phyloP scores from a whole-genome alignment of 2,797 vertebrate species.

The Trachops cirrhosus region DNA sequence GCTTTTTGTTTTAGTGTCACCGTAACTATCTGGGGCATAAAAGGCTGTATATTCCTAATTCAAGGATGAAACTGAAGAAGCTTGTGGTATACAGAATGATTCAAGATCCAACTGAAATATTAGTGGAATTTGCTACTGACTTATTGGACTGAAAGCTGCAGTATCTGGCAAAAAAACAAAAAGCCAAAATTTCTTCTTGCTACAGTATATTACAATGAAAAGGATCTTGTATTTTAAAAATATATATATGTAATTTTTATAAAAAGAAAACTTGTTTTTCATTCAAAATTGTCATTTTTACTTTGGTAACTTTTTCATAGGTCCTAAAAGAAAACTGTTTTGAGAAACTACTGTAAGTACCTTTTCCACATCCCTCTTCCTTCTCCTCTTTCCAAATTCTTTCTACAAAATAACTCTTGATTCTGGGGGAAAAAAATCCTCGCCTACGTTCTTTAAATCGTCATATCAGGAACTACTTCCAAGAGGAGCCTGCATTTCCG shows the following conservation, averaged over 20 bases:
- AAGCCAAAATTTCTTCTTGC: constrained; percentile 87
- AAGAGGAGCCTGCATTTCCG: constrained; percentile 81
- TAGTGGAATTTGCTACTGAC: constrained; percentile 89
- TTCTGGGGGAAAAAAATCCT: constrained; percentile 78
- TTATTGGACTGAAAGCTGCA: constrained; percentile 86
- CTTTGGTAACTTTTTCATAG: constrained; percentile 88
- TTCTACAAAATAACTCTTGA: constrained; percentile 83
- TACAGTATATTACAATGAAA: constrained; percentile 85
- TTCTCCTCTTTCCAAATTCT: constrained; percentile 81
- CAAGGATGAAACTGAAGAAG: constrained; percentile 84
- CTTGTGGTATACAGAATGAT: constrained; percentile 77
- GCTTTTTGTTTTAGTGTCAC: constrained; percentile 85
- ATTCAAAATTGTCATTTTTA: constrained; percentile 89
- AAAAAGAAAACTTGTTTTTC: constrained; percentile 85
- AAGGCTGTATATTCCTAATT: constrained; percentile 84
- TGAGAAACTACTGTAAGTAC: constrained; percentile 85
- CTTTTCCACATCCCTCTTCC: constrained; percentile 78
- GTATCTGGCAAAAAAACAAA: constrained; percentile 78
- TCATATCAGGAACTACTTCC: constrained; percentile 77
- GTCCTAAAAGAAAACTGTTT: constrained; percentile 84
- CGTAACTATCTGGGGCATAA: constrained; percentile 81
- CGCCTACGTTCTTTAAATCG: constrained; percentile 79
- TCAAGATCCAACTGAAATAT: constrained; percentile 89
- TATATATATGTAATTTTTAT: constrained; percentile 87
- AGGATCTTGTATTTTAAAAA: constrained; percentile 89